Conservation (phyloP, 2,888 invertebrate genomes). For the Rapana venosa region DNA sequence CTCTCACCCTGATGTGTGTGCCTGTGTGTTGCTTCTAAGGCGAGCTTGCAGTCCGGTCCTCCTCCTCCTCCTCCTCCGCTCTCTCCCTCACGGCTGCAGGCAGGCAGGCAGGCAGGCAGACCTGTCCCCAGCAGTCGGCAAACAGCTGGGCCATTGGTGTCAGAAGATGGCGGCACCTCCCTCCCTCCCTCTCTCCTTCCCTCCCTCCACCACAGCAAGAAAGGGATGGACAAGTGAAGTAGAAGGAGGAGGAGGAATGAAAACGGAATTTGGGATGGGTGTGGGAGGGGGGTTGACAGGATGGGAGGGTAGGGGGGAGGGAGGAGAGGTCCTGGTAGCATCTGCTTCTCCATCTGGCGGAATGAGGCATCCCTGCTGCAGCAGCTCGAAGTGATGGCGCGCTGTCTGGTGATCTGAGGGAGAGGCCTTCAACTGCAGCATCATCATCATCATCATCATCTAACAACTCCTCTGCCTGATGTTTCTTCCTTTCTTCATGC, state of each 20-base stretch:
- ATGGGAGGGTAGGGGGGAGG: background rate
- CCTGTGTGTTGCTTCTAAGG: too few species aligned
- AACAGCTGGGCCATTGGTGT: background rate
- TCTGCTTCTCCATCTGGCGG: too few species aligned
- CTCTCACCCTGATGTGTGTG: too few species aligned
- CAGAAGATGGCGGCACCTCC: background rate
- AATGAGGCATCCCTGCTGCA: too few species aligned
- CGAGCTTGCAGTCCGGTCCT: background rate
- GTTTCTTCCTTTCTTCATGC: too few species aligned
- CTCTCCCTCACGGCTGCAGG: background rate
- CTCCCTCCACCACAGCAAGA: background rate
- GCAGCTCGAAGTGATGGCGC: too few species aligned
- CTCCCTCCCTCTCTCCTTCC: too few species aligned
- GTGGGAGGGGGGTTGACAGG: background rate
- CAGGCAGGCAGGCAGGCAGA: background rate
- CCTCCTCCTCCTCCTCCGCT: too few species aligned
- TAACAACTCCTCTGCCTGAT: too few species aligned
- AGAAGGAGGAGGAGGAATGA: background rate
- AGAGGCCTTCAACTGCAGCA: too few species aligned
- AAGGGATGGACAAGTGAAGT: background rate
- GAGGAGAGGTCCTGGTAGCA: background rate
- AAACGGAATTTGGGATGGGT: background rate
- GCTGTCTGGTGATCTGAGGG: too few species aligned
- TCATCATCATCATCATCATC: too few species aligned
- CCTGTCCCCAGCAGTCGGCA: background rate